Conservation (phyloP, 2,888 invertebrate species). For the Mylabris sibirica region DNA sequence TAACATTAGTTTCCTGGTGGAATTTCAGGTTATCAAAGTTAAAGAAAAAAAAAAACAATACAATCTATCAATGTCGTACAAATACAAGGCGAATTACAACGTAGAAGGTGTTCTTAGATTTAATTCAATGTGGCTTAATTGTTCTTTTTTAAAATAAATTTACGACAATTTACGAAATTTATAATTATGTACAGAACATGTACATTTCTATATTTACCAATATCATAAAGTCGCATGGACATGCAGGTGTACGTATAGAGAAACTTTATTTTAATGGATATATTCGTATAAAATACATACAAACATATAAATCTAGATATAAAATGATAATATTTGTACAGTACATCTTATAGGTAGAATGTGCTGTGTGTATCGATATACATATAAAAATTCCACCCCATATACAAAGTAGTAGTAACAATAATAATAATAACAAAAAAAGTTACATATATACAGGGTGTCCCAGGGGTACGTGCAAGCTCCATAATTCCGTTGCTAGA, state of each 20-base stretch:
- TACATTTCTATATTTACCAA: slow-evolving; percentile 3
- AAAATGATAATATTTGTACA: slow-evolving; percentile 48
- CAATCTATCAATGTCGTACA: background rate
- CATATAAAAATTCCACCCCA: slow-evolving; percentile 40
- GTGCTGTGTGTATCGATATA: slow-evolving; percentile 21
- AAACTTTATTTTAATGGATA: slow-evolving; percentile 36
- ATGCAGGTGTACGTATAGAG: slow-evolving; percentile 39
- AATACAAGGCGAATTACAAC: background rate
- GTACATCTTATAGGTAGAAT: slow-evolving; percentile 39
- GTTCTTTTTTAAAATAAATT: background rate
- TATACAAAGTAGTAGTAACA: slow-evolving; percentile 38
- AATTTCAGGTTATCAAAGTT: background rate
- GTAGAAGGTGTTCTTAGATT: background rate
- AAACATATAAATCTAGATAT: slow-evolving; percentile 36
- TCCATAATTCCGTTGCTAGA: no score
- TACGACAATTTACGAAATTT: background rate
- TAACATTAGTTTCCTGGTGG: background rate
- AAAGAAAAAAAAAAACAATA: background rate
- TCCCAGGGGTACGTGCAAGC: no score
- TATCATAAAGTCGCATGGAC: slow-evolving; percentile 31
- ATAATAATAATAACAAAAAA: background rate
- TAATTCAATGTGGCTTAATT: slow-evolving; percentile 2
- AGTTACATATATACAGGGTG: no score
- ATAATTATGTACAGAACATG: background rate
- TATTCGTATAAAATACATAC: slow-evolving; percentile 33